Base-by-base conservation (phyloP, 2,888 invertebrate genomes). In the Argyra leucocephala region DNA sequence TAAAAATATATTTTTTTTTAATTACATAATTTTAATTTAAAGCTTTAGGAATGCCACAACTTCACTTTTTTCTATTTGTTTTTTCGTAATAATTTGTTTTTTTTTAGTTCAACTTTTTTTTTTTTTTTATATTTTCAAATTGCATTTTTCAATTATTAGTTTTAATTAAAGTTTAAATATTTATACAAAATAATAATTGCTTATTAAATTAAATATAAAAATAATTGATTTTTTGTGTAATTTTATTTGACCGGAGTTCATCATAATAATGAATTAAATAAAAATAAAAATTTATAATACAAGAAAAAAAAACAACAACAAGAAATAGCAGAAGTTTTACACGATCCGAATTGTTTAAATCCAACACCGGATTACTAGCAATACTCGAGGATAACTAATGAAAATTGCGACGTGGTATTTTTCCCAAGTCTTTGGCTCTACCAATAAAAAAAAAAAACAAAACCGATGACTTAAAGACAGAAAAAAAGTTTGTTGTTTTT, bases 391-490 rank as follows among this genome's bases (percentile, higher is more conserved):
- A 48, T 48, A 48, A 48, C 48, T 48, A 48, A 48, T 48, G n/a
- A 48, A 23, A 59, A 59, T 15, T 12, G 59, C 59, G 59, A 59
- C 59, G 59, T 59, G 59, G 59, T 59, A 59, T 59, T 59, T 59
- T 59, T 59, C 59, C 22, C 48, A 48, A 48, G 48, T 48, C 48
- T 48, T n/a, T 18, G 48, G 12, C 48, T 48, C 5, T 2, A 48
- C 18, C 18, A 48, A 18, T 48, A 48, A 9, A 15, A 37, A 31
- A 31, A 31, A 31, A 31, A 31, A 31, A 10, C 31, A 31, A n/a
- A n/a, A n/a, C n/a, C 5, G 37, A 37, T 12, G 12, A 37, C 37
- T 37, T 37, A 37, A 48, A 48, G 48, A 48, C 48, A n/a, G 18
- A 18, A 48, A 48, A 48, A 18, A 18, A 48, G 18, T 18, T 48